Evolutionary conservation across 2,888 invertebrate species (phyloP), one percentile per base, ranked within the genome.

Genomic region (Clistopyga incitator): DNA sequence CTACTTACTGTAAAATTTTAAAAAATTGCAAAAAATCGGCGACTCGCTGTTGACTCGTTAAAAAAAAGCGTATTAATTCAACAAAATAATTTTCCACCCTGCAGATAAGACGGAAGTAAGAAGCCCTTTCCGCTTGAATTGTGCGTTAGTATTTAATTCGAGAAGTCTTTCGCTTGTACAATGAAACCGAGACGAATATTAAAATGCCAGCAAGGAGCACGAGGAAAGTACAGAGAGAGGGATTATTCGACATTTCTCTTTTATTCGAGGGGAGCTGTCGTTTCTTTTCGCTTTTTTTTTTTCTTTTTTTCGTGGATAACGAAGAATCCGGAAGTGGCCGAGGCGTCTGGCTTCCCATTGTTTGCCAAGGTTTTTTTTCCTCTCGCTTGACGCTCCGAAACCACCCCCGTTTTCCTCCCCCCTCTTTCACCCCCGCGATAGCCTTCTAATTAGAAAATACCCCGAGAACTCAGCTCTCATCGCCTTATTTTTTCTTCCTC

Each of bases 391-490:
- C 52, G 78, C 52, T 79, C 70, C 71, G 68, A 52, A 50, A 75
- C 54, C 74, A 74, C 72, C 59, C 64, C 78, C 74, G 13, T 59
- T 8, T 38, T 1, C 34, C 6, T 8, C 34, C 72, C 54, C 64
- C 81, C 74, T 13, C 67, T 29, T 6, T 6, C 71, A 52, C 64
- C 81, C 70, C 13, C 68, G 70, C 78, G 82, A 89, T 90, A 90
- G 91, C 88, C 88, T 90, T 88, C 91, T 92, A 92, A 92, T 92
- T 92, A 91, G 90, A 89, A 92, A 92, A 92, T 91, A 91, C 91
- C 89, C 88, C 87, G 89, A 81, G 81, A 83, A 82, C 87, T 86
- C 85, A 79, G 79, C 86, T 85, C 80, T 86, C 83, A 79, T 72
- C 70, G 84, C 81, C 68, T 74, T 75, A 74, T 72, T 79, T 79